phyloP scores from a whole-genome alignment of 1,140 invertebrate species.

The Latrodectus geometricus region DNA sequence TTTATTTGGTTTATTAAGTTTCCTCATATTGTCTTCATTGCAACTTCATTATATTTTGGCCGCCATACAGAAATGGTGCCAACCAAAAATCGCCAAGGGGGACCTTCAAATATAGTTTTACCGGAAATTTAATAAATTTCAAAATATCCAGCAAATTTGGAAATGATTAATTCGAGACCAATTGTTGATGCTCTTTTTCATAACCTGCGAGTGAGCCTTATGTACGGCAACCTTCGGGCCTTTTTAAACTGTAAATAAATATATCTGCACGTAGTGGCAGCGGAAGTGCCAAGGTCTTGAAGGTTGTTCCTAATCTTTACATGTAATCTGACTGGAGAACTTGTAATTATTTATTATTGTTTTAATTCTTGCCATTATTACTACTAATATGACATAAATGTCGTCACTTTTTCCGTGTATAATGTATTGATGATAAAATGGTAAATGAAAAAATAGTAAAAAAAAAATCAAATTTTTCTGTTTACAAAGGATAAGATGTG shows the following conservation, averaged over 20 bases:
- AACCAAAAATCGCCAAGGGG: too few species aligned
- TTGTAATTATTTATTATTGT: conserved; percentile 45
- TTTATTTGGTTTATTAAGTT: too few species aligned
- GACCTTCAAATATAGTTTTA: neutral
- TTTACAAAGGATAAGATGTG: conserved; percentile 49
- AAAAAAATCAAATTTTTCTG: conserved; percentile 48
- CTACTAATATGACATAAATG: conserved; percentile 32
- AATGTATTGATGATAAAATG: conserved; percentile 49
- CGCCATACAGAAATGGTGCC: too few species aligned
- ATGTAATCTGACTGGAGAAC: conserved; percentile 61
- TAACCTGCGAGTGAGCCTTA: conserved; percentile 55
- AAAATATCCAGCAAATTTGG: too few species aligned
- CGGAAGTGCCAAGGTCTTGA: conserved; percentile 61
- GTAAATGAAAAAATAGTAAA: conserved; percentile 37
- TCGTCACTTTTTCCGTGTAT: conserved; percentile 56
- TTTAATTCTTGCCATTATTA: conserved; percentile 40
- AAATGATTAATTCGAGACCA: neutral
- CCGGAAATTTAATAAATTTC: neutral
- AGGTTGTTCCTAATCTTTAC: conserved; percentile 54
- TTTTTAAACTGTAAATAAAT: conserved; percentile 63
- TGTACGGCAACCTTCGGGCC: conserved; percentile 56
- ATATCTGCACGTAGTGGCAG: conserved; percentile 61
- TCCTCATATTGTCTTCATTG: too few species aligned
- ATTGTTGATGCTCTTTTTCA: conserved; percentile 1
- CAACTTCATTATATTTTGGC: too few species aligned